Percentiles rank a stretch among this genome's conserved stretches.
Evolutionary conservation across 2,888 invertebrate genomes (phyloP).

Genomic region (Protophormia terraenovae): DNA sequence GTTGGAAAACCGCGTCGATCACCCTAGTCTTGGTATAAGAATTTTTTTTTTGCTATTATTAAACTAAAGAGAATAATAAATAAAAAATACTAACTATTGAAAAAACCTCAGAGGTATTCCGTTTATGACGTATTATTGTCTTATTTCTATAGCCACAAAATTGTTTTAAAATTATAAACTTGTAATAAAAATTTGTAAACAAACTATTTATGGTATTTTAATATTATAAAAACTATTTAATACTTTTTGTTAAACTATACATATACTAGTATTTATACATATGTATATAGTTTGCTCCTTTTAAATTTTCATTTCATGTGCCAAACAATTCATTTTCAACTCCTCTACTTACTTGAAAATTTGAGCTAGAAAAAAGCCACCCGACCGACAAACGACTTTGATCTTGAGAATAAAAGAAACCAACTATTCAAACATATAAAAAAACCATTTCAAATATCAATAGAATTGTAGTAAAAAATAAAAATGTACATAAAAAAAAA

Average conservation of each 20-base stretch:
- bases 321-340: conserved; percentile 40
- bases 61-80: neutral
- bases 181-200: conserved; percentile 55
- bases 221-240: conserved; percentile 49
- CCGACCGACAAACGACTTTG: conserved; percentile 52
- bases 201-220: conserved; percentile 62
- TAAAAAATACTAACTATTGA: neutral
- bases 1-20: no score
- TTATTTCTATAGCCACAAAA: conserved; percentile 12
- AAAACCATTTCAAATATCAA: conserved; percentile 57
- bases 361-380: no score
- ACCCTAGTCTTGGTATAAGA: no score
- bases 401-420: conserved; percentile 42
- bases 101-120: neutral
- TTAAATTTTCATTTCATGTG: conserved; percentile 31
- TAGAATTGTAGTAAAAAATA: conserved; percentile 58
- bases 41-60: no score
- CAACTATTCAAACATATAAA: neutral
- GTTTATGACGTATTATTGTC: conserved; percentile 46
- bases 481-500: neutral
- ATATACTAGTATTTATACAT: neutral
- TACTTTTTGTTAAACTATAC: neutral
- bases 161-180: conserved; percentile 54
- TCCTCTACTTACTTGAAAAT: conserved; percentile 51
- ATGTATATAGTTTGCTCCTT: no score